Base-by-base conservation (phyloP, 2,888 invertebrate genomes). In the Oscheius sp. region DNA sequence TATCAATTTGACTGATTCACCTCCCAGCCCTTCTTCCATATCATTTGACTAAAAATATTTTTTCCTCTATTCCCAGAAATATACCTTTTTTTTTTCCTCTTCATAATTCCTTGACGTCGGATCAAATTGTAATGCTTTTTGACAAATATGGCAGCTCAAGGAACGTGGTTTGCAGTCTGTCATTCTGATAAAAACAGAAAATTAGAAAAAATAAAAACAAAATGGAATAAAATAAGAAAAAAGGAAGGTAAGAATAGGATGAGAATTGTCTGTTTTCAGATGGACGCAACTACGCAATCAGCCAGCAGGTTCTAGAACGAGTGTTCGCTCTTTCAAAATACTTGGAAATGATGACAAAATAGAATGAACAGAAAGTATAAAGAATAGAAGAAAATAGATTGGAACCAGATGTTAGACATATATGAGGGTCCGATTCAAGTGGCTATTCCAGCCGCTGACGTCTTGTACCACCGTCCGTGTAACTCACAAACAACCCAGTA, bases 1-100 rank as follows among this genome's bases (percentile, higher is more conserved):
- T 66, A 84, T 70, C 9, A 84, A 72, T 57, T 73, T 79, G 20
- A 59, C 54, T 45, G 77, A 72, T 38, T 73, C 59, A 0, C 79
- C 79, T 22, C 63, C 47, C 28, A 75, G 36, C 0, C 54, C 50
- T 33, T 76, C 76, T 17, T 72, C 68, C 45, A 44, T 57, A 44
- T 57, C 57, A 12, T 33, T 30, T 3, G 22, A 14, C 66, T 66
- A 28, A 64, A 64, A 36, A 24, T 44, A 50, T 28, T 17, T 12
- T 3, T 2, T 6, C 41, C 4, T 3, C 20, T 20, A 41, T 4
- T 3, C 41, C 14, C 8, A 36, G 20, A 20, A 20, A 20, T 4
- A 3, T 41, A 68, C 50, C 50, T 69, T 64, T 64, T 38, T 54
- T 12, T 63, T 63, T 12, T 33, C 51, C 66, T 70, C 33, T 9